These are phyloP conservation scores for Nannobrachium achirus DNA, from an alignment of 2,113 vertebrate genomes.

Conservation along the genomic window DNA sequence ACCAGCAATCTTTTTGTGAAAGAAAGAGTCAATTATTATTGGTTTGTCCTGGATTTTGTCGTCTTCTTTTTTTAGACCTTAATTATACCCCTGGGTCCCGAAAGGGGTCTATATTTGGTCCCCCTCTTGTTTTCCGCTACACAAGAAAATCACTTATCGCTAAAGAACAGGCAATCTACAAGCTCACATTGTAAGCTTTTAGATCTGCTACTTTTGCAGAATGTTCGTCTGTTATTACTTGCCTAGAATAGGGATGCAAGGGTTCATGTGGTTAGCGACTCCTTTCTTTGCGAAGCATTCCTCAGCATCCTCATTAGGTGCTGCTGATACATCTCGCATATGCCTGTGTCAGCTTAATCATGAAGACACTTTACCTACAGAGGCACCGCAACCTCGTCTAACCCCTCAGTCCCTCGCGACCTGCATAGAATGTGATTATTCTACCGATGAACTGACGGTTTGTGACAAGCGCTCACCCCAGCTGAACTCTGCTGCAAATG, in stretches of 20 bases:
- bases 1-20: not conserved
- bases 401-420: constrained; percentile 48
- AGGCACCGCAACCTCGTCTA: constrained; percentile 54
- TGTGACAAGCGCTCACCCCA: not conserved
- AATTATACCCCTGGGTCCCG: too few species aligned
- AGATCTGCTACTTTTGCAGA: too few species aligned
- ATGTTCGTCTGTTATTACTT: too few species aligned
- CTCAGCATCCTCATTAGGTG: constrained; percentile 27
- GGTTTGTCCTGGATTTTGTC: too few species aligned
- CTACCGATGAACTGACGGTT: constrained; percentile 39
- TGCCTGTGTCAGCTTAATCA: constrained; percentile 48
- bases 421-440: constrained; percentile 55
- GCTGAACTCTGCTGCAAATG: not conserved
- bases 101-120: too few species aligned
- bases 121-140: too few species aligned
- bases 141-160: too few species aligned
- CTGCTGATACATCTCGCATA: constrained; percentile 51
- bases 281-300: not conserved
- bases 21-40: constrained; percentile 30
- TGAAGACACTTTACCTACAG: constrained; percentile 62
- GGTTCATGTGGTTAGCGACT: not conserved
- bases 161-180: too few species aligned
- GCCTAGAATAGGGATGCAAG: too few species aligned
- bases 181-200: too few species aligned
- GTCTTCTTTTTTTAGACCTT: too few species aligned